Evolutionary conservation across 2,888 invertebrate genomes (phyloP), one percentile per base, ranked within the genome.

Genomic region (Sycophila texana): DNA sequence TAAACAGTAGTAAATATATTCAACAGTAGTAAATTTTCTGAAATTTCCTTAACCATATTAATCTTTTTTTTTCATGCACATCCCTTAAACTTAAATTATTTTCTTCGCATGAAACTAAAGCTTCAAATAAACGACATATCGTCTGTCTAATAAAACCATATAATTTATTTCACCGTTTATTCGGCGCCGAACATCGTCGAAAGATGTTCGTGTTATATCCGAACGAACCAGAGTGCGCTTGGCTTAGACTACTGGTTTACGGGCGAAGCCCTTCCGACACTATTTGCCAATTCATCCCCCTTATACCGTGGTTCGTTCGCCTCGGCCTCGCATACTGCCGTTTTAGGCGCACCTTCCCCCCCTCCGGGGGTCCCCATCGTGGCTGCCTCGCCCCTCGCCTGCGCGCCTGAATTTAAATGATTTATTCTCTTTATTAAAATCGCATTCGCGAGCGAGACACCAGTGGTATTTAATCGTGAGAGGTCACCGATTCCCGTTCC

Each of bases 361-460:
- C 53, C 58, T 55, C 70, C 60, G 49, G 18, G 13, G 39, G 26
- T 26, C 57, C 58, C 16, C 51, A 60, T 22, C 58, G 58, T 13
- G 18, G 18, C 39, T 39, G 18, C 30, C 39, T 39, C 39, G 39
- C 39, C 39, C 39, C 39, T 39, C 7, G 39, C 10, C 7, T 26
- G 61, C 12, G 22, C 57, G 76, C 16, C 65, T 84, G 86, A 85
- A 87, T 88, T 86, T 86, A 87, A 88, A 86, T 87, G 86, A 88
- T 87, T 88, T 88, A 88, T 88, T 87, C 87, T 84, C 84, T 86
- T 88, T 86, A 88, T 88, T 88, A 87, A 87, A 88, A 86, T 87
- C 87, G 84, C 87, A 87, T 88, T 87, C 85, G 84, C 26, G 51
- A 57, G 49, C 4, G 60, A 51, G n/a, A 26, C 30, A 57, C 3